Percentiles rank a stretch among this genome's conserved stretches.
Conservation (phyloP, 2,797 vertebrate genomes). For the Sebastes cheni region DNA sequence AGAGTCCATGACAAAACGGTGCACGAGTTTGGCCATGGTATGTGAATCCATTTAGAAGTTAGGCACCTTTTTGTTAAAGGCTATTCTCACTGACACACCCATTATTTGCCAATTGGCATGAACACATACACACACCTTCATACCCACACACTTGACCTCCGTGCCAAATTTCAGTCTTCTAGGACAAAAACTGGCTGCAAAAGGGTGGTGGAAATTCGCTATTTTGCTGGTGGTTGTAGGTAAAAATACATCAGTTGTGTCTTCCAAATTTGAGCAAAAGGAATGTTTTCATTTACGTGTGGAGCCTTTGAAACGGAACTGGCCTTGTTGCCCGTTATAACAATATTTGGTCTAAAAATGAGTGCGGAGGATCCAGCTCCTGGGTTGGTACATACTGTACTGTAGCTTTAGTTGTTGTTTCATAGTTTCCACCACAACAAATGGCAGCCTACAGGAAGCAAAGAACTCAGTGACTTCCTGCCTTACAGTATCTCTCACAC, state of each 20-base stretch:
- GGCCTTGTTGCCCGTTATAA: neutral
- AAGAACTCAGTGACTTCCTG: constrained; percentile 39
- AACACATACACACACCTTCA: neutral
- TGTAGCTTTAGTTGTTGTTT: constrained; percentile 49
- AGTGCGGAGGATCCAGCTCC: neutral
- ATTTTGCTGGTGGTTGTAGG: neutral
- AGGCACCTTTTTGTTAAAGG: neutral
- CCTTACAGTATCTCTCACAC: constrained; percentile 18
- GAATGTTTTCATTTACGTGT: neutral
- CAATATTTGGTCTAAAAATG: constrained; percentile 2
- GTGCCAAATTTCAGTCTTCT: neutral
- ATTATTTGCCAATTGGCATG: neutral
- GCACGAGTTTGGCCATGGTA: neutral
- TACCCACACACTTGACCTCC: too few relatives aligned
- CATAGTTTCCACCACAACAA: constrained; percentile 60
- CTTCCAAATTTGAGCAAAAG: neutral
- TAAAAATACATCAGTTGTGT: neutral
- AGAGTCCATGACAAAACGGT: neutral
- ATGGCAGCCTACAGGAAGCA: constrained; percentile 44
- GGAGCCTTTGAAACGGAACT: neutral
- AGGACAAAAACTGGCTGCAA: neutral
- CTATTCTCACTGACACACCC: neutral
- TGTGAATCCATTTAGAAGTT: neutral
- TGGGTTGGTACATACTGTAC: neutral
- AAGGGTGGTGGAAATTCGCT: neutral